Evolutionary conservation across 2,888 invertebrate species (phyloP), one percentile per base, ranked within the genome.

Genomic region (Mamestra brassicae): DNA sequence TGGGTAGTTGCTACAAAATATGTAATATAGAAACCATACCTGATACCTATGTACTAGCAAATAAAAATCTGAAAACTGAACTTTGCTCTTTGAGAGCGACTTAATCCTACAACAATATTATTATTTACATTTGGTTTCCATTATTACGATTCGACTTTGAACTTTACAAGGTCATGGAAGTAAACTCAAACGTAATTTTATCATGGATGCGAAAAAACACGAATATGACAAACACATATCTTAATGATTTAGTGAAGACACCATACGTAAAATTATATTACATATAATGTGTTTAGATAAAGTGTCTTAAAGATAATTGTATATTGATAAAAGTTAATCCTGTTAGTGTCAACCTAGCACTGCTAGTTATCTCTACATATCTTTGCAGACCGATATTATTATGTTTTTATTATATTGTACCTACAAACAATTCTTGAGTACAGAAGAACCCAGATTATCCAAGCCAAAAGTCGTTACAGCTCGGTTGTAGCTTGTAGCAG

Each of bases 271-370:
- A 57, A 57, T 13, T 10, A 6, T 42, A 61, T 42, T n/a, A 26
- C 26, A 1, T 26, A 42, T 13, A 61, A 61, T 61, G 11, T n/a
- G 42, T 61, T 61, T 60, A 60, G 38, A 38, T 60, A 42, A 42
- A 42, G n/a, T 42, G n/a, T 42, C n/a, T 2, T 61, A 38, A n/a
- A 55, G 26, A 26, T 61, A 42, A 61, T n/a, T 42, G 42, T 36
- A 61, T 61, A 42, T 38, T 45, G 45, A 62, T 62, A 62, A 45
- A 61, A 62, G 26, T 17, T 60, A 60, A 60, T 38, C 11, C 26
- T 13, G 26, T 7, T 61, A 5, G n/a, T 42, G 61, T 61, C n/a
- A n/a, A 42, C 42, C 60, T n/a, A 42, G 17, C 38, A 38, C 60
- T 61, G 42, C 45, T 50, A 50, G 50, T 17, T 26, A 13, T 45